Percentiles rank a stretch among this genome's conserved stretches.
Evolutionary conservation across 2,113 vertebrate species (phyloP).

Genomic region (Salminus brasiliensis): DNA sequence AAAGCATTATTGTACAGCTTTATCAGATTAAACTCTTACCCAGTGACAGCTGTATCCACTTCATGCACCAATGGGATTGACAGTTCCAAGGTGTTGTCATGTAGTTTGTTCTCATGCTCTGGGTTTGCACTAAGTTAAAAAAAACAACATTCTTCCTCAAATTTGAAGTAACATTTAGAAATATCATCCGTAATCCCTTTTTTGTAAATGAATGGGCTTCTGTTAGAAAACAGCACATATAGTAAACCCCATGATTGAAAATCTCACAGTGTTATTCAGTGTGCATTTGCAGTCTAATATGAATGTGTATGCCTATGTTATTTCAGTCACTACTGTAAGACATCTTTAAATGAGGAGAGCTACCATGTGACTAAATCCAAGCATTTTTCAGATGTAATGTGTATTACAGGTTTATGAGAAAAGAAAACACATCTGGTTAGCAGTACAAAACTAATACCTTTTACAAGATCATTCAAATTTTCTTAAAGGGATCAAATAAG

Average conservation of each 20-base stretch:
- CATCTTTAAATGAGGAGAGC: not conserved
- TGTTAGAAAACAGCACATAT: too few species aligned
- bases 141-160: constrained; percentile 19
- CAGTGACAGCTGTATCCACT: constrained; percentile 89
- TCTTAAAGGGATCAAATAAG: constrained; percentile 16
- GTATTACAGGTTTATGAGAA: constrained; percentile 15
- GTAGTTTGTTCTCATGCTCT: constrained; percentile 80
- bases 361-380: not conserved
- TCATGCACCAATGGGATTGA: constrained; percentile 89
- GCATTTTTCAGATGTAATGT: not conserved
- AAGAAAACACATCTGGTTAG: constrained; percentile 46
- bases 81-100: constrained; percentile 87
- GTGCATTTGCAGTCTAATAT: not conserved
- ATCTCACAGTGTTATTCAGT: not conserved
- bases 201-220: not conserved
- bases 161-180: not conserved
- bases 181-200: not conserved
- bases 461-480: not conserved
- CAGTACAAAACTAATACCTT: constrained; percentile 4
- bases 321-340: constrained; percentile 1
- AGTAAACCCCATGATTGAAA: too few species aligned
- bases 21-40: constrained; percentile 75
- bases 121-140: constrained; percentile 83
- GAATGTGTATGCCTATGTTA: not conserved
- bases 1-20: not conserved